phyloP scores from a whole-genome alignment of 2,888 invertebrate species.

The Calliopum simillimum region DNA sequence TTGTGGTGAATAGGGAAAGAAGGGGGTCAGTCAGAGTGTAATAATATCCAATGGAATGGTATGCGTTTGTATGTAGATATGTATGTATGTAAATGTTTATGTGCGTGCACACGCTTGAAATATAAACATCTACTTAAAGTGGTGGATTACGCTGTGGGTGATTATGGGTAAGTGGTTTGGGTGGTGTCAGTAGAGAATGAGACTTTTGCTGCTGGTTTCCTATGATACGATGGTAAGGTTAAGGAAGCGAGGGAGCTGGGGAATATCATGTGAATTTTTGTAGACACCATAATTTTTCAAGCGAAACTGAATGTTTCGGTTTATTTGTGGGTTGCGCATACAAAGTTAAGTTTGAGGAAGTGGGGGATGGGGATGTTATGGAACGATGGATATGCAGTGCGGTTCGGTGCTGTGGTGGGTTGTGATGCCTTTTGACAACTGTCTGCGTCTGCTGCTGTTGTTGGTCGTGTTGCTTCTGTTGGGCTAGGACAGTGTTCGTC shows the following conservation, averaged over 20 bases:
- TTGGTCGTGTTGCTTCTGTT: not conserved
- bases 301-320: constrained; percentile 25
- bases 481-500: not conserved
- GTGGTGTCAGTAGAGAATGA: constrained; percentile 12
- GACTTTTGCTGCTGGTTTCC: constrained; percentile 9
- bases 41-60: not conserved
- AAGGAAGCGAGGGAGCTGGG: not conserved
- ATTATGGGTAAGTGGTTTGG: not conserved
- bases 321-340: constrained; percentile 15
- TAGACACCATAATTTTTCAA: constrained; percentile 36
- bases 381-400: not conserved
- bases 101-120: constrained; percentile 4
- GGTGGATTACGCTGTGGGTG: not conserved
- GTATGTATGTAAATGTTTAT: not conserved
- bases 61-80: not conserved
- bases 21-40: too few relatives aligned
- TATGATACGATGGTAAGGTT: not conserved
- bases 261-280: constrained; percentile 37
- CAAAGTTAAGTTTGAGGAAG: not conserved
- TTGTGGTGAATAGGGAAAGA: constrained; percentile 21
- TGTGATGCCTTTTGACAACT: too few relatives aligned
- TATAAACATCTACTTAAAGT: constrained; percentile 20
- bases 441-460: not conserved
- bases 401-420: not conserved
- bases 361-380: not conserved